Evolutionary conservation across 1,140 invertebrate genomes (phyloP).

Genomic region (Spodoptera litura): DNA sequence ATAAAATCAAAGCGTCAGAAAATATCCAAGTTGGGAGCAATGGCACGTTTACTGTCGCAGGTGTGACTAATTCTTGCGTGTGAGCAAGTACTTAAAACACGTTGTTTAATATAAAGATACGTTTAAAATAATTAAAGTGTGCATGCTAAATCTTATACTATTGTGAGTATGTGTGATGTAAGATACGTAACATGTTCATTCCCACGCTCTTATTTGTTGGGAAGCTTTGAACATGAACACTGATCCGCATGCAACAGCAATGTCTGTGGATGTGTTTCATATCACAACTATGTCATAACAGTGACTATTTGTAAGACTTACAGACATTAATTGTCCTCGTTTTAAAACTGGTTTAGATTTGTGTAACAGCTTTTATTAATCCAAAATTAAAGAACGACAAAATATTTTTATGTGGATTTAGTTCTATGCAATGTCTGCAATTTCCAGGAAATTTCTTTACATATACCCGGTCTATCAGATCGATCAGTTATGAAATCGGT

Average conservation of each 20-base stretch:
- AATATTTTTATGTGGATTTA: no score
- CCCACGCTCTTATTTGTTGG: conserved; percentile 38
- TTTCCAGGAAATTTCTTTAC: no score
- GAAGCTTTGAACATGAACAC: background rate
- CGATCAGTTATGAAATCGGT: no score
- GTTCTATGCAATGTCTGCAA: no score
- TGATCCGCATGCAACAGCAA: background rate
- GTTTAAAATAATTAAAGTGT: conserved; percentile 32
- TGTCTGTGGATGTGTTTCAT: conserved; percentile 3
- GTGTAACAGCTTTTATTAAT: no score
- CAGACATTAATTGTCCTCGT: no score
- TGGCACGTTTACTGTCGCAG: conserved; percentile 59
- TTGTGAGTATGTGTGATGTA: conserved; percentile 22
- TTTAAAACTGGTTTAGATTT: no score
- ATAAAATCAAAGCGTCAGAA: conserved; percentile 54
- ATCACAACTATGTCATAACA: conserved; percentile 30
- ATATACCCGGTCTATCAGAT: no score
- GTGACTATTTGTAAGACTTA: background rate
- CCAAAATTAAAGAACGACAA: no score
- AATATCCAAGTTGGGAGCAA: conserved; percentile 52
- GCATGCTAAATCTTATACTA: conserved; percentile 35
- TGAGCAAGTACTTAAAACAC: conserved; percentile 27
- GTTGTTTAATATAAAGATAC: conserved; percentile 26
- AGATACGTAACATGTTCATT: conserved; percentile 36
- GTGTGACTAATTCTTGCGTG: conserved; percentile 63